Conservation (phyloP, 2,113 vertebrate genomes). For the Oriolus oriolus region DNA sequence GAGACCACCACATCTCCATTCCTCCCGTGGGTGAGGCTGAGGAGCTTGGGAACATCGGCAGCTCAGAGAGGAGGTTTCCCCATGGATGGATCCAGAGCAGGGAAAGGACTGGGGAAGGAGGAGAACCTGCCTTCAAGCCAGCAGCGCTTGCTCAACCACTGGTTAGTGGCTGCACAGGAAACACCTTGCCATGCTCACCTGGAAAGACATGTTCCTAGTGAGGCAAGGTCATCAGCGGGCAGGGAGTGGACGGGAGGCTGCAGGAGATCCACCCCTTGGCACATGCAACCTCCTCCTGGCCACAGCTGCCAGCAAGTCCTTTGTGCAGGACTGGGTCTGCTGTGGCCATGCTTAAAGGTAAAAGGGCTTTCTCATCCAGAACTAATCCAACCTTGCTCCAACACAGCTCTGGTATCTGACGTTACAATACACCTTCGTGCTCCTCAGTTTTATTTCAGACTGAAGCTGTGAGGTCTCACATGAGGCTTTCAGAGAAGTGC, state of each 20-base stretch:
- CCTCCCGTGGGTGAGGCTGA: neutral
- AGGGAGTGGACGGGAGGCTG: neutral
- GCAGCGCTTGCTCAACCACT: neutral
- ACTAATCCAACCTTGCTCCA: neutral
- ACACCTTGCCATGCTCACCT: slow-evolving; percentile 14
- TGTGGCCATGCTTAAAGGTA: neutral
- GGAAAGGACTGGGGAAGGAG: neutral
- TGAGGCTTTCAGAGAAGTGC: neutral
- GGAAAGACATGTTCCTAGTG: neutral
- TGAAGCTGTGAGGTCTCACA: neutral
- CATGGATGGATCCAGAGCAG: neutral
- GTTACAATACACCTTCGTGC: rapidly evolving
- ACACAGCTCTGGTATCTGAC: rapidly evolving
- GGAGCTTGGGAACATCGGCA: neutral
- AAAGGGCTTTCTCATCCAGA: neutral
- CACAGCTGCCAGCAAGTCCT: neutral
- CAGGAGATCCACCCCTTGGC: neutral
- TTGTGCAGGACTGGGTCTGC: neutral
- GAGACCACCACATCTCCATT: neutral
- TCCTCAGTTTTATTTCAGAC: neutral
- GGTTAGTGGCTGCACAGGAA: slow-evolving; percentile 46
- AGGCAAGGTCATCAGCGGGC: neutral
- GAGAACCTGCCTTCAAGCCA: neutral
- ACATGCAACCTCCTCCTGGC: neutral
- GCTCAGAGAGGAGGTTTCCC: neutral